phyloP scores from a whole-genome alignment of 2,888 invertebrate genomes.

The Uropetala carovei region DNA sequence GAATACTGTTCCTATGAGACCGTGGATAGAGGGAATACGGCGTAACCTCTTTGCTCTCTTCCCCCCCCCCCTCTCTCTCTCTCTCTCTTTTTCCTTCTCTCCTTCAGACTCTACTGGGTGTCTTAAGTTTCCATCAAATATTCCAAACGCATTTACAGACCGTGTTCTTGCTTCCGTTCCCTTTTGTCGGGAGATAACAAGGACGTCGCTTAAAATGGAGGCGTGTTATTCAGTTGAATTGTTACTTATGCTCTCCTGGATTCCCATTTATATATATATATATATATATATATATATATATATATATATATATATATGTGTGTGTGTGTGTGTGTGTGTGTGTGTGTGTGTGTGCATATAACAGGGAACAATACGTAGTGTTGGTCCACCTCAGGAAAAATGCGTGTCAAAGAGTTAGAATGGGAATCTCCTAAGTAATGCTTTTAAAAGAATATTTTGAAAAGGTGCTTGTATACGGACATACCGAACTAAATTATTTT shows the following conservation, averaged over 20 bases:
- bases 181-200: slow-evolving; percentile 36
- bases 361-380: too few relatives aligned
- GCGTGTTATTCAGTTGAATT: slow-evolving; percentile 27
- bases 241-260: slow-evolving; percentile 39
- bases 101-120: neutral
- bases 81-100: neutral
- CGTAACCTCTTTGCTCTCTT: neutral
- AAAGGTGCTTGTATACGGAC: too few relatives aligned
- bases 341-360: too few relatives aligned
- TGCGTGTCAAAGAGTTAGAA: too few relatives aligned
- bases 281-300: too few relatives aligned
- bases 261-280: neutral
- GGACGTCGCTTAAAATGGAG: slow-evolving; percentile 47
- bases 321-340: too few relatives aligned
- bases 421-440: too few relatives aligned
- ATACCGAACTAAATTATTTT: too few relatives aligned
- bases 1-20: slow-evolving; percentile 61
- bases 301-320: too few relatives aligned
- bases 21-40: slow-evolving; percentile 30
- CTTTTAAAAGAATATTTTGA: too few relatives aligned
- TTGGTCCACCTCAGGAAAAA: too few relatives aligned
- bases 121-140: slow-evolving; percentile 53
- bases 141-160: slow-evolving; percentile 54
- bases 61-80: slow-evolving; percentile 1
- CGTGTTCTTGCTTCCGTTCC: slow-evolving; percentile 48